Evolutionary conservation across 1,140 invertebrate genomes (phyloP).

Genomic region (Ostrea denselamellosa): DNA sequence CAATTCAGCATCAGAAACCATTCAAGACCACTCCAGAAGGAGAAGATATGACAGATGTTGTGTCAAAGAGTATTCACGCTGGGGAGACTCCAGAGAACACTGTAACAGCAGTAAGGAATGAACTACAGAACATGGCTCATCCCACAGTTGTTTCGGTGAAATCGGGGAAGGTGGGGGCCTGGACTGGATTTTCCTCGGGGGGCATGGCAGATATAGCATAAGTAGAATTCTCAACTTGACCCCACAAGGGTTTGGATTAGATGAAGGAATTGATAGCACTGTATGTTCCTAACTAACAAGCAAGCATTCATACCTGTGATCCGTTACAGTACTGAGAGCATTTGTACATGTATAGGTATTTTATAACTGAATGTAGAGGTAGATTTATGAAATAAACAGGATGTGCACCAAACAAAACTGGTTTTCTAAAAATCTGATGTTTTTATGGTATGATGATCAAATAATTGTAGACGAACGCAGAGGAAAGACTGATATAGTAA

Average conservation of each 20-base stretch:
- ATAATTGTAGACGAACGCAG: not conserved
- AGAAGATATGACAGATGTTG: conserved; percentile 64
- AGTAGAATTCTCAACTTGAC: not conserved
- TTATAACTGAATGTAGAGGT: not conserved
- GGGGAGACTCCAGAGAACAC: conserved; percentile 42
- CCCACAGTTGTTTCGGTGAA: conserved; percentile 19
- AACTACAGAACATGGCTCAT: conserved; percentile 39
- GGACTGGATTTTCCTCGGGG: not conserved
- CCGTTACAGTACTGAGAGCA: not conserved
- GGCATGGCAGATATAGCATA: conserved; percentile 26
- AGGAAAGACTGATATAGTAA: not conserved
- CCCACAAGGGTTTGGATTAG: not conserved
- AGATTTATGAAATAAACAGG: not conserved
- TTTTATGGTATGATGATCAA: not conserved
- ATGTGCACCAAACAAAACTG: not conserved
- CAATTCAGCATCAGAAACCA: conserved; percentile 47
- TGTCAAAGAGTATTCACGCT: conserved; percentile 49
- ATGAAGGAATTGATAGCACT: not conserved
- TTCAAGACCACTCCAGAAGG: conserved; percentile 46
- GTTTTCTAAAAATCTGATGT: not conserved
- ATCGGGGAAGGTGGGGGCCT: not conserved
- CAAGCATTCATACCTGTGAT: not conserved
- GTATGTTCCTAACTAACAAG: not conserved
- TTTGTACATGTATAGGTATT: not conserved
- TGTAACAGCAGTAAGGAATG: conserved; percentile 50